Conservation (phyloP, 2,797 vertebrate species). For the Lagodon rhomboides region DNA sequence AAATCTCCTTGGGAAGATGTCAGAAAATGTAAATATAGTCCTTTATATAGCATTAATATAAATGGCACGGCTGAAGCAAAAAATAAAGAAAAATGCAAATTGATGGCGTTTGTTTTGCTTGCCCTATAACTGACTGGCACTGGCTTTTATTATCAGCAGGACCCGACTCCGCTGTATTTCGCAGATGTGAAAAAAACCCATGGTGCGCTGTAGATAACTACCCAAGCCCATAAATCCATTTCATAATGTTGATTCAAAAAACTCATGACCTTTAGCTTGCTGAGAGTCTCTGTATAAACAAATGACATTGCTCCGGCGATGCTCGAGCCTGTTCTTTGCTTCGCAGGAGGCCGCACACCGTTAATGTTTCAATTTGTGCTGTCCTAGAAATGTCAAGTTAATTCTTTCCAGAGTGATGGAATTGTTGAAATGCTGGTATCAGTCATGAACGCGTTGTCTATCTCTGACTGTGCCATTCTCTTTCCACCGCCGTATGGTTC, state of each 20-base stretch:
- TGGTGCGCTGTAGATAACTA: constrained; percentile 15
- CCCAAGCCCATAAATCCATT: constrained; percentile 50
- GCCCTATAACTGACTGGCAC: constrained; percentile 7
- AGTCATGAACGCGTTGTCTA: constrained; percentile 9
- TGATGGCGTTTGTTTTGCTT: constrained; percentile 17
- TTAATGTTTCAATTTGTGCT: constrained; percentile 65
- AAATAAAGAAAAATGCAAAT: constrained; percentile 7
- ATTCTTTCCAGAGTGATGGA: constrained; percentile 53
- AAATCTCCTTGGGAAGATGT: not conserved
- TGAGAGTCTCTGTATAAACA: constrained; percentile 60
- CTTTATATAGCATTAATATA: constrained; percentile 7
- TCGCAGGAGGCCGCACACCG: constrained; percentile 30
- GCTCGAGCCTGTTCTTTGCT: constrained; percentile 26
- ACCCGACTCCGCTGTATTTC: constrained; percentile 11
- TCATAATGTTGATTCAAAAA: constrained; percentile 59
- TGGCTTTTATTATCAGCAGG: constrained; percentile 4
- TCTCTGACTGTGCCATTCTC: constrained; percentile 4
- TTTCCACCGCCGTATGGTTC: not conserved
- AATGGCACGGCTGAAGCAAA: constrained; percentile 12
- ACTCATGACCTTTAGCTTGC: constrained; percentile 72
- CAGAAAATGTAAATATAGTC: constrained; percentile 27
- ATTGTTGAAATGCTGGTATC: constrained; percentile 41
- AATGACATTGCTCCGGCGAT: constrained; percentile 43
- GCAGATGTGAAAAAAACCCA: constrained; percentile 31
- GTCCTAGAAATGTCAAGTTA: constrained; percentile 64